A percentile compares a stretch with the other conserved stretches of the same genome.
Evolutionary conservation across 2,113 vertebrate species (phyloP).

Genomic region (Vulpes lagopus): DNA sequence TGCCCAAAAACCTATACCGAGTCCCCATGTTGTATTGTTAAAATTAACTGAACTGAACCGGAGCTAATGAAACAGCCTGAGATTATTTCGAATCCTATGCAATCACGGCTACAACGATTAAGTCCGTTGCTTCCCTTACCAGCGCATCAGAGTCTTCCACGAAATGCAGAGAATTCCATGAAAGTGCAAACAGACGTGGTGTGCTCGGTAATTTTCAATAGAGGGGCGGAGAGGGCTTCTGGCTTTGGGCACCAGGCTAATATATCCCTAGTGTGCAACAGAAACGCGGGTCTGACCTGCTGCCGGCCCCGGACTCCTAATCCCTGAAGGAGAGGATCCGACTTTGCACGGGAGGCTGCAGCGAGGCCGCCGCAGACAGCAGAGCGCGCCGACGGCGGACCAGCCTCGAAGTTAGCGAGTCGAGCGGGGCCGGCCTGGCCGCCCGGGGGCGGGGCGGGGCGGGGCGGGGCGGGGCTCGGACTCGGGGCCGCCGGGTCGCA

Average conservation of each 20-base stretch:
- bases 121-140: background rate
- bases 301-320: background rate
- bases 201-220: background rate
- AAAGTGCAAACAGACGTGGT: background rate
- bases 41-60: background rate
- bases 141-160: background rate
- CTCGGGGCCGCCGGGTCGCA: background rate
- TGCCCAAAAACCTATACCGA: background rate
- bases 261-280: background rate
- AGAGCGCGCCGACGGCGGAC: background rate
- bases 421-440: background rate
- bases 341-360: slow-evolving; percentile 43
- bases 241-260: background rate
- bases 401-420: slow-evolving; percentile 63
- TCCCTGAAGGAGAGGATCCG: slow-evolving; percentile 40
- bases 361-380: background rate
- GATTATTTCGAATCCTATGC: background rate
- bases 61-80: background rate
- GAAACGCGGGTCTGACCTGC: background rate
- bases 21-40: background rate
- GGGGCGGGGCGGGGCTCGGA: background rate
- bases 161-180: background rate
- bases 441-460: too few species aligned
- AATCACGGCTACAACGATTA: background rate
- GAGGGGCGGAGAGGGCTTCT: background rate